Evolutionary conservation across 2,113 vertebrate species (phyloP).

Genomic region (Brachyhypopomus occidentalis): DNA sequence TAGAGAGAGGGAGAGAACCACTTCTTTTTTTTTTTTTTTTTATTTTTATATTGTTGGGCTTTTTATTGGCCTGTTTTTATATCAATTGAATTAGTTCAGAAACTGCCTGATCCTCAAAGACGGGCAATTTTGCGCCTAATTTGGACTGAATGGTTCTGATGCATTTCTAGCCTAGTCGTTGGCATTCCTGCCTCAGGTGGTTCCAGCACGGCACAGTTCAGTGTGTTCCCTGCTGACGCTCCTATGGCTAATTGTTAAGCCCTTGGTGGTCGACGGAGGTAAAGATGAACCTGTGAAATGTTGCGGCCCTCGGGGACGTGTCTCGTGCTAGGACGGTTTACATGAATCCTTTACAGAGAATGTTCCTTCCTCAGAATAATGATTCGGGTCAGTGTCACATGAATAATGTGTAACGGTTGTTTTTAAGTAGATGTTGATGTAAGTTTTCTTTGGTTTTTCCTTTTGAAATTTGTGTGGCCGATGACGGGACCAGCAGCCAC

Average conservation of each 20-base stretch:
- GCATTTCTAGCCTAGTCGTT: not conserved
- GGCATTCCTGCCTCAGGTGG: not conserved
- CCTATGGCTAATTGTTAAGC: not conserved
- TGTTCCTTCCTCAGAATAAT: not conserved
- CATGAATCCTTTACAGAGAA: not conserved
- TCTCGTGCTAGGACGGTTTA: not conserved
- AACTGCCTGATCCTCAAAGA: not conserved
- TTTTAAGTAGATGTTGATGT: not conserved
- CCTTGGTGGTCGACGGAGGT: not conserved
- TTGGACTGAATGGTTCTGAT: conserved; percentile 10
- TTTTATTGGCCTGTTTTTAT: conserved; percentile 2
- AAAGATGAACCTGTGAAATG: not conserved
- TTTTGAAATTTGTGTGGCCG: not conserved
- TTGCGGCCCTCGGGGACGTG: not conserved
- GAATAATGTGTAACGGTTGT: not conserved
- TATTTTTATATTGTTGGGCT: conserved; percentile 10
- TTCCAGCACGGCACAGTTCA: not conserved
- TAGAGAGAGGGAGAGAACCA: conserved; percentile 32
- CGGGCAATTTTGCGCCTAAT: not conserved
- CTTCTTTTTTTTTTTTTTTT: conserved; percentile 41
- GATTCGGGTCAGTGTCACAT: not conserved
- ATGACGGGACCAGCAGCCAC: not conserved
- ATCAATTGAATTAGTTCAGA: not conserved
- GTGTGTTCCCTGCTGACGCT: not conserved
- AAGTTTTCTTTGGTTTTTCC: not conserved